phyloP scores from a whole-genome alignment of 2,888 invertebrate species.

The Sminthurides aquaticus region DNA sequence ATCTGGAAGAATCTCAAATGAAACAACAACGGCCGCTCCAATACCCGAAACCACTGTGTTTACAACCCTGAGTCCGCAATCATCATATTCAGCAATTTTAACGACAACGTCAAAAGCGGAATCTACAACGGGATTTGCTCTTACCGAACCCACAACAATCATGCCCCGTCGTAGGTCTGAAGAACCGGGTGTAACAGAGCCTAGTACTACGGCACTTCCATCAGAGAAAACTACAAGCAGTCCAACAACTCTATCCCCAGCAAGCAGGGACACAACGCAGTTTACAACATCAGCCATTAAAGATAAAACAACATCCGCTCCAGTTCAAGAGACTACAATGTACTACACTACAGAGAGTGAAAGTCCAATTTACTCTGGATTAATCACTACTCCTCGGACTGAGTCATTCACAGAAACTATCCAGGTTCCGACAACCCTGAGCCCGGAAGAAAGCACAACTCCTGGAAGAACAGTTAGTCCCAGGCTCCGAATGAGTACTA shows the following conservation, averaged over 20 bases:
- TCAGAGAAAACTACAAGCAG: too few relatives aligned
- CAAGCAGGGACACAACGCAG: too few relatives aligned
- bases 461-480: too few relatives aligned
- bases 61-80: not conserved
- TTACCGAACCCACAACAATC: not conserved
- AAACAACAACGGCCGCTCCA: constrained; percentile 2
- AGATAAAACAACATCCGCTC: too few relatives aligned
- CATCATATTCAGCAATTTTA: not conserved
- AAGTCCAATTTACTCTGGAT: too few relatives aligned
- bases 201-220: not conserved
- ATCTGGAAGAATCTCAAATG: constrained; percentile 6
- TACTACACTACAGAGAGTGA: not conserved
- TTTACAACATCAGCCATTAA: too few relatives aligned
- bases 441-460: too few relatives aligned
- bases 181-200: not conserved
- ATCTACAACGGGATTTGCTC: not conserved
- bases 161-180: not conserved
- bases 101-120: not conserved
- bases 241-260: too few relatives aligned
- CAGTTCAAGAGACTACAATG: not conserved
- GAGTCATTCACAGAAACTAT: too few relatives aligned
- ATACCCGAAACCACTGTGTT: not conserved
- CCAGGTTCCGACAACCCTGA: too few relatives aligned
- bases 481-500: too few relatives aligned
- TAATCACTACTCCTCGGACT: too few relatives aligned